Conservation (phyloP, 2,113 vertebrate species). For the Dasyurus viverrinus region DNA sequence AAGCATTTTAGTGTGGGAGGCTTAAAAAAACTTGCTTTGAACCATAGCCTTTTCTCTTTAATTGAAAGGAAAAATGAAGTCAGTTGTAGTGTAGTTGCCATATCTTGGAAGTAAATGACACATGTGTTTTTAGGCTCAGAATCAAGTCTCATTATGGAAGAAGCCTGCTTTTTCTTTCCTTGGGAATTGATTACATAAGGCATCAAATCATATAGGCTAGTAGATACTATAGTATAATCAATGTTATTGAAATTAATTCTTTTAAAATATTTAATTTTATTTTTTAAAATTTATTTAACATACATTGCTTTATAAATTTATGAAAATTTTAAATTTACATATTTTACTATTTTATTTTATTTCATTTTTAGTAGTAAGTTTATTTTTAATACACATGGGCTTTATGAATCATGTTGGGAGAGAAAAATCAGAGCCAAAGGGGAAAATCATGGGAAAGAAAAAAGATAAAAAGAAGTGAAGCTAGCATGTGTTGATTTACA, state of each 20-base stretch:
- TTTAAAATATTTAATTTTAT: no score
- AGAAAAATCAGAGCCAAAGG: no score
- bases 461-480: no score
- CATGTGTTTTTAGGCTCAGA: neutral
- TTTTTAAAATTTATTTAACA: no score
- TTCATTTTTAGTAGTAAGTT: no score
- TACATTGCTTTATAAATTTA: no score
- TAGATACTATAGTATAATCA: neutral
- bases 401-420: no score
- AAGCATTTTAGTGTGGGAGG: neutral
- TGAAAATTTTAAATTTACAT: no score
- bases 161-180: neutral
- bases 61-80: constrained; percentile 12
- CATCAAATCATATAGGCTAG: neutral
- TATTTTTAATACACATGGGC: no score
- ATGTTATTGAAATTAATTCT: neutral
- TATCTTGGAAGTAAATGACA: neutral
- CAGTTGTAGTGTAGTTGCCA: constrained; percentile 7
- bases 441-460: no score
- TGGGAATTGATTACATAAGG: neutral
- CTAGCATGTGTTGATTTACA: no score
- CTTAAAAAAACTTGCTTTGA: constrained; percentile 37
- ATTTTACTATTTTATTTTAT: no score
- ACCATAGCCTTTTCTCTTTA: neutral
- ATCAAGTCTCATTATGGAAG: constrained; percentile 25